Evolutionary conservation across 2,797 vertebrate genomes (phyloP).

Genomic region (Rhinogobio ventralis): DNA sequence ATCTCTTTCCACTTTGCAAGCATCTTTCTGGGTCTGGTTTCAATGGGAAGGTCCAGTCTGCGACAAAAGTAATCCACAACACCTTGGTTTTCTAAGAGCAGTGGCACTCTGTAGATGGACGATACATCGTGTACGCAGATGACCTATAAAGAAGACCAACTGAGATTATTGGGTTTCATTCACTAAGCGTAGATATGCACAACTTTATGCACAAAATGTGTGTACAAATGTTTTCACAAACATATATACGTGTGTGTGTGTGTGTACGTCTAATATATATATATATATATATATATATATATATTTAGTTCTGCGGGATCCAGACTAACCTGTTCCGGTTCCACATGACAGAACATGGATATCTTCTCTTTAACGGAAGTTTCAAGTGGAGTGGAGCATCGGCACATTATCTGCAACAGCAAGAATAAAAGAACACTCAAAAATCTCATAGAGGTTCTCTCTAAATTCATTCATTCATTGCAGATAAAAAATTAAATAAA

Average conservation of each 20-base stretch:
- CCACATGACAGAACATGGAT: constrained; percentile 98
- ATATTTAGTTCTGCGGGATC: background rate
- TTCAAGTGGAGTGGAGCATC: constrained; percentile 89
- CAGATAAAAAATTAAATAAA: background rate
- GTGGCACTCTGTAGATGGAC: constrained; percentile 92
- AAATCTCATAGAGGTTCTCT: background rate
- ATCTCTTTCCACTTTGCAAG: constrained; percentile 97
- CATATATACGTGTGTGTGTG: background rate
- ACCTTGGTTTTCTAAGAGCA: constrained; percentile 91
- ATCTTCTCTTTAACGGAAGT: constrained; percentile 96
- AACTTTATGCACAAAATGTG: background rate
- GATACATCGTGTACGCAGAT: constrained; percentile 96
- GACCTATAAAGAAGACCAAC: constrained; percentile 77
- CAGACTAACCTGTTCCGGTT: constrained; percentile 87
- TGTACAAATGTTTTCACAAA: background rate
- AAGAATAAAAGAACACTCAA: background rate
- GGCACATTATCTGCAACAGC: constrained; percentile 88
- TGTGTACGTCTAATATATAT: no score
- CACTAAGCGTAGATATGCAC: background rate
- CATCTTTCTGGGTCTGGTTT: constrained; percentile 86
- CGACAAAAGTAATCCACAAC: constrained; percentile 89
- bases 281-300: no score
- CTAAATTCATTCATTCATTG: background rate
- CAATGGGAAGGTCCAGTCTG: constrained; percentile 87
- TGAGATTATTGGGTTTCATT: background rate